phyloP scores from a whole-genome alignment of 2,888 invertebrate species.

The Amphipoea oculea region DNA sequence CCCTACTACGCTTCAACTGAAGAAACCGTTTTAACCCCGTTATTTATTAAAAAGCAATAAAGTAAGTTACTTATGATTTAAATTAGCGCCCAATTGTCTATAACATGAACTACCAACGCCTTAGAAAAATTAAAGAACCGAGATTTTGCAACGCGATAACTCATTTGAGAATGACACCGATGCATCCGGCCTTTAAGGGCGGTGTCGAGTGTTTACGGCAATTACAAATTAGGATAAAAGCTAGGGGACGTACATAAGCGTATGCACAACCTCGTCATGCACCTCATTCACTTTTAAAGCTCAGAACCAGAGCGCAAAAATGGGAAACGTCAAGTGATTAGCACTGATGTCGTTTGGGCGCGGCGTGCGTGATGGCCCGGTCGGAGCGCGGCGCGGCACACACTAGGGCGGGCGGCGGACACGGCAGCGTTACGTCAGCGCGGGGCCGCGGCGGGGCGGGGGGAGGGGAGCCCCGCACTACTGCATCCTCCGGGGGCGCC shows the following conservation, averaged over 20 bases:
- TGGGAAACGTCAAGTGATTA: slow-evolving; percentile 88
- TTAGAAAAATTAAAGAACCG: slow-evolving; percentile 69
- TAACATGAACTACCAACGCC: slow-evolving; percentile 56
- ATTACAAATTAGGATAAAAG: slow-evolving; percentile 64
- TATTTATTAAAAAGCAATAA: slow-evolving; percentile 16
- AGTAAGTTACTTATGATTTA: slow-evolving; percentile 28
- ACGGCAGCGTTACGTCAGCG: slow-evolving; percentile 90
- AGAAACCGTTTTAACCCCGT: slow-evolving; percentile 17
- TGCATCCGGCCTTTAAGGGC: slow-evolving; percentile 85
- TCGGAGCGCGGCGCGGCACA: slow-evolving; percentile 88
- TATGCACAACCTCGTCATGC: slow-evolving; percentile 80
- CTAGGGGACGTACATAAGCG: slow-evolving; percentile 70
- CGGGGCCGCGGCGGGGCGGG: slow-evolving; percentile 79
- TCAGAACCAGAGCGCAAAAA: slow-evolving; percentile 82
- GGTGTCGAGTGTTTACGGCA: slow-evolving; percentile 76
- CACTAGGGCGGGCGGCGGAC: slow-evolving; percentile 89
- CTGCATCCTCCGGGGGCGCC: slow-evolving; percentile 87
- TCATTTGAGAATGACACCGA: slow-evolving; percentile 86
- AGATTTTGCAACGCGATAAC: slow-evolving; percentile 83
- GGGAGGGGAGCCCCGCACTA: slow-evolving; percentile 82
- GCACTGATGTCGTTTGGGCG: slow-evolving; percentile 84
- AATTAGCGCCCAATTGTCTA: slow-evolving; percentile 47
- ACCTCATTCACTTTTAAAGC: slow-evolving; percentile 85
- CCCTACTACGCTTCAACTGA: slow-evolving; percentile 45
- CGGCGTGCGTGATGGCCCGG: slow-evolving; percentile 83